These are phyloP conservation scores for Acleris cristana DNA, from an alignment of 2,888 invertebrate genomes.

Conservation along the genomic window DNA sequence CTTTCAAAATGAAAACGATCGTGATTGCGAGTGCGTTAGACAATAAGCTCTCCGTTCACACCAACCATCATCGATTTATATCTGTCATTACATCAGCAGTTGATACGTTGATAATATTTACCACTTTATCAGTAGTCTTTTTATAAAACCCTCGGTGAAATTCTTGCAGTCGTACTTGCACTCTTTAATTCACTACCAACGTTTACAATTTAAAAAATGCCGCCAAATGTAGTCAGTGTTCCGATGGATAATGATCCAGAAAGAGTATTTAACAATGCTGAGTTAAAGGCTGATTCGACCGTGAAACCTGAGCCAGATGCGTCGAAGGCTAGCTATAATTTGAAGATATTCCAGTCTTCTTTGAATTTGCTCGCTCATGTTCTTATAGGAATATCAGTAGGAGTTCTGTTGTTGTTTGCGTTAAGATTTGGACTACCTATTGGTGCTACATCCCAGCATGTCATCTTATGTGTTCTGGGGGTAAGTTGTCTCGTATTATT, in stretches of 20 bases:
- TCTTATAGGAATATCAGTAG: conserved; percentile 66
- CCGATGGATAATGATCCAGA: conserved; percentile 43
- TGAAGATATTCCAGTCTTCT: conserved; percentile 57
- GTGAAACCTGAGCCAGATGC: not conserved
- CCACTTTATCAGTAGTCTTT: too few relatives aligned
- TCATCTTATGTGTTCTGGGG: conserved; percentile 69
- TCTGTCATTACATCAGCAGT: too few relatives aligned
- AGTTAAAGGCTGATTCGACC: not conserved
- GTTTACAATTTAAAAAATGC: conserved; percentile 44
- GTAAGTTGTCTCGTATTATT: conserved; percentile 53
- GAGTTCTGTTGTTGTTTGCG: conserved; percentile 52
- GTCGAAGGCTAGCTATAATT: conserved; percentile 45
- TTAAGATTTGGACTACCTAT: conserved; percentile 56
- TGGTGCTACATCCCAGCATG: conserved; percentile 55
- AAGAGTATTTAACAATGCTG: conserved; percentile 10
- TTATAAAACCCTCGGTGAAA: too few relatives aligned
- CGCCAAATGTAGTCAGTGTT: conserved; percentile 49
- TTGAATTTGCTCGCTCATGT: conserved; percentile 60
- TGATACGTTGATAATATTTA: too few relatives aligned
- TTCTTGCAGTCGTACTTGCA: too few relatives aligned
- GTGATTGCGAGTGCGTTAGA: too few relatives aligned
- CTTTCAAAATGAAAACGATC: too few relatives aligned
- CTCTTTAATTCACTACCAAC: too few relatives aligned
- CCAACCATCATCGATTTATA: too few relatives aligned
- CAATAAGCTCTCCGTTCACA: too few relatives aligned